Evolutionary conservation across 2,888 invertebrate genomes (phyloP), one percentile per base, ranked within the genome.

Genomic region (Cataglyphis altisquamis): DNA sequence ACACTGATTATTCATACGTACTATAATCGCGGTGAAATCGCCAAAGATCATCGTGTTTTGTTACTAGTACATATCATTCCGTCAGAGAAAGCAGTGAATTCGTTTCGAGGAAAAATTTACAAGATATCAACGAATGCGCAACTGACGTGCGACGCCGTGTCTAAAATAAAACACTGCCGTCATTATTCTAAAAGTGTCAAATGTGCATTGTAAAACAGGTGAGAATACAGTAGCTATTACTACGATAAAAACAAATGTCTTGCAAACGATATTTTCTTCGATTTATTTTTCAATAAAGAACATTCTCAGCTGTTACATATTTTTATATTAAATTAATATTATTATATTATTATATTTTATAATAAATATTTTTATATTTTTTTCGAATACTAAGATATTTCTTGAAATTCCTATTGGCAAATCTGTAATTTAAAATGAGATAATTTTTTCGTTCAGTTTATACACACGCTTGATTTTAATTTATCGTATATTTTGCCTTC

Each of bases 21-120:
- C 82, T 63, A 64, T 86, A 87, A 74, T 52, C 82, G 74, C 41
- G 86, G 86, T 84, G 90, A 90, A 90, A 90, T 90, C 85, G 85
- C 81, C 84, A 84, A 86, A 84, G 82, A 83, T 81, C 83, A 84
- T 68, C 41, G 60, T 70, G 73, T 60, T 52, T 32, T 67, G 41
- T 45, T 64, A 82, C 84, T 84, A 87, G 39, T 39, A 12, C 12
- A 41, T 41, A 82, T 83, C 80, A 77, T 84, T 84, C 80, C 85
- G 83, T 78, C 74, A 75, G 82, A 82, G 85, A 89, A 88, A 89
- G 89, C 75, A 70, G 57, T 8, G 70, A 64, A 82, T 60, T n/a
- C 18, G 15, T 63, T 81, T 74, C n/a, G 15, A 57, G 15, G 10
- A 60, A 45, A 77, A 75, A 18, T 8, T 55, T 39, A 48, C 67